These are phyloP conservation scores for Galbula dea DNA, from an alignment of 2,113 vertebrate genomes.

Conservation along the genomic window DNA sequence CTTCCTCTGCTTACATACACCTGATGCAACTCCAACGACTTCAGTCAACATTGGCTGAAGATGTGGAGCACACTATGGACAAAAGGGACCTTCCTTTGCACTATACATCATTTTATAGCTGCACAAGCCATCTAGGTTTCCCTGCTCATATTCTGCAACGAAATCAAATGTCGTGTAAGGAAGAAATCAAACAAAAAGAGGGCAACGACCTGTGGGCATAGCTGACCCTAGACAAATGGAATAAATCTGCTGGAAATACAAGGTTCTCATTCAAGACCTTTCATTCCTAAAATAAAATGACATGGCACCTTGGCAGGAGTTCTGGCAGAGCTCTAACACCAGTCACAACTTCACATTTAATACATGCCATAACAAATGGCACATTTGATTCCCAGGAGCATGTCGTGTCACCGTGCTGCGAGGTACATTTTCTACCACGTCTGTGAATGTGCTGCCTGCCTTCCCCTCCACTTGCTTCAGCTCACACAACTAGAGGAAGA, in stretches of 20 bases:
- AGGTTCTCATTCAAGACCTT: constrained; percentile 38
- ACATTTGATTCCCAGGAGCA: constrained; percentile 22
- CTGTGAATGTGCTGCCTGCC: neutral
- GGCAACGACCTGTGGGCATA: constrained; percentile 2
- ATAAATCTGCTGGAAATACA: constrained; percentile 51
- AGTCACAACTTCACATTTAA: constrained; percentile 47
- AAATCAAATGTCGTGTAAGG: constrained; percentile 47
- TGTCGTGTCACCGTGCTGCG: neutral
- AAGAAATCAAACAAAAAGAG: constrained; percentile 56
- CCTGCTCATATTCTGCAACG: constrained; percentile 21
- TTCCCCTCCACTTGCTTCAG: neutral
- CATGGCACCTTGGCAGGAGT: constrained; percentile 33
- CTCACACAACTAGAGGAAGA: neutral
- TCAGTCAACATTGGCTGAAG: neutral
- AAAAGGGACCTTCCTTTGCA: neutral
- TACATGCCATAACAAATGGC: neutral
- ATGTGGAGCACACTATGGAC: neutral
- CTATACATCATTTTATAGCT: neutral
- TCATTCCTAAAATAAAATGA: constrained; percentile 59
- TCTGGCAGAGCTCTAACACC: constrained; percentile 28
- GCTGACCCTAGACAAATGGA: constrained; percentile 57
- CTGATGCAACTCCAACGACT: neutral
- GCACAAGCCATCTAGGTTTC: neutral
- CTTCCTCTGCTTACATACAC: neutral
- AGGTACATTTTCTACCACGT: neutral